Conservation (phyloP, 1,140 invertebrate species). For the Tenebrio molitor region DNA sequence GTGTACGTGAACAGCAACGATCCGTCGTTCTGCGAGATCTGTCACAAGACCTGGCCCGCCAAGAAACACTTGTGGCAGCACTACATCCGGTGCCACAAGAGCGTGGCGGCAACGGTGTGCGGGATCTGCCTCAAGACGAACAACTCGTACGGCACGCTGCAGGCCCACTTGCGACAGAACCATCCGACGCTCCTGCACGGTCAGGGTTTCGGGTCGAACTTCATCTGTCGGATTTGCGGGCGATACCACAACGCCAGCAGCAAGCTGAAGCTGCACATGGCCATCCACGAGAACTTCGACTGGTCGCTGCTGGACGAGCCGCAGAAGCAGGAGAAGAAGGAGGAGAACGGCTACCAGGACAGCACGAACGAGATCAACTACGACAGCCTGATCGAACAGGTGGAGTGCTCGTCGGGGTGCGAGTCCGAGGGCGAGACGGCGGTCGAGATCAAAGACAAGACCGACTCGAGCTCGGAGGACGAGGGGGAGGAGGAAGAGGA, state of each 20-base stretch:
- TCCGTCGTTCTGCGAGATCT: constrained; percentile 70
- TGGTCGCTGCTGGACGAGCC: constrained; percentile 63
- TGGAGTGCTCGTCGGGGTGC: constrained; percentile 59
- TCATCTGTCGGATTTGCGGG: constrained; percentile 74
- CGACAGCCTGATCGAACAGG: constrained; percentile 63
- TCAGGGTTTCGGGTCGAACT: constrained; percentile 71
- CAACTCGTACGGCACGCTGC: constrained; percentile 68
- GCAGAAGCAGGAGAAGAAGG: constrained; percentile 41
- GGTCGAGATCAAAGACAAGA: constrained; percentile 52
- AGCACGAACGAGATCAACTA: constrained; percentile 61
- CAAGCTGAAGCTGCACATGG: constrained; percentile 72
- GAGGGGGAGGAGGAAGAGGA: constrained; percentile 60
- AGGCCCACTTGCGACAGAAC: constrained; percentile 69
- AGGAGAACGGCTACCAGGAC: constrained; percentile 62
- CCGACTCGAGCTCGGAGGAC: constrained; percentile 52
- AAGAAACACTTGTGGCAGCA: constrained; percentile 77
- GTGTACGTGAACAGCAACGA: constrained; percentile 65
- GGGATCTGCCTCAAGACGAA: constrained; percentile 74
- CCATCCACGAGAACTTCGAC: constrained; percentile 71
- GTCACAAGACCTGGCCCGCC: constrained; percentile 73
- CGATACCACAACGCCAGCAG: constrained; percentile 74
- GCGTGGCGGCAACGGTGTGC: constrained; percentile 72
- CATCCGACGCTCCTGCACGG: constrained; percentile 69
- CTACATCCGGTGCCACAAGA: constrained; percentile 72
- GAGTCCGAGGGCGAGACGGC: constrained; percentile 45